phyloP scores from a whole-genome alignment of 1,140 invertebrate species.

The Ephestia elutella region DNA sequence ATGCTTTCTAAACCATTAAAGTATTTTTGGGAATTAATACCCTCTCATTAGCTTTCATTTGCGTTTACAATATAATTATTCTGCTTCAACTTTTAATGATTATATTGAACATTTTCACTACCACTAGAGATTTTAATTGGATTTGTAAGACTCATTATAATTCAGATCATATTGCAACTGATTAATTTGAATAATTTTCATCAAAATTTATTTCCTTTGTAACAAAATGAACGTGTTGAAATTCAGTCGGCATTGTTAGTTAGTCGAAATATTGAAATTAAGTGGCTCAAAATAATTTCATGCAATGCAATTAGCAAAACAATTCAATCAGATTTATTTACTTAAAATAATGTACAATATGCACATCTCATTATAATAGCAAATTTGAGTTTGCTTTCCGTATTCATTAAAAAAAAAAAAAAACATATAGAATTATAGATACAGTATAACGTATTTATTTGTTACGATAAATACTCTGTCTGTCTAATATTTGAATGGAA shows the following conservation, averaged over 20 bases:
- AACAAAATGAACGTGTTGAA: not conserved
- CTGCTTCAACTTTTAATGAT: not conserved
- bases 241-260: not conserved
- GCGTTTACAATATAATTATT: too few species aligned
- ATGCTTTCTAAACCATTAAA: too few species aligned
- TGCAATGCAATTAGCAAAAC: not conserved
- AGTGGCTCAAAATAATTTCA: not conserved
- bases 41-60: too few species aligned
- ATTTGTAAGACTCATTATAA: not conserved
- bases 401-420: too few species aligned
- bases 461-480: too few species aligned
- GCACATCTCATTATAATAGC: too few species aligned
- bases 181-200: not conserved
- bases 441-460: too few species aligned
- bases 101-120: not conserved
- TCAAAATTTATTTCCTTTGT: not conserved
- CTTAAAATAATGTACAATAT: not conserved
- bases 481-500: too few species aligned
- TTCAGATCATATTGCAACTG: not conserved
- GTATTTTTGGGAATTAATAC: too few species aligned
- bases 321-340: not conserved
- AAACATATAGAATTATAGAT: too few species aligned
- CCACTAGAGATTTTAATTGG: not conserved
- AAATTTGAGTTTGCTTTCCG: too few species aligned
- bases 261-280: not conserved